phyloP scores from a whole-genome alignment of 2,888 invertebrate genomes.

The Myopa tessellatipennis region DNA sequence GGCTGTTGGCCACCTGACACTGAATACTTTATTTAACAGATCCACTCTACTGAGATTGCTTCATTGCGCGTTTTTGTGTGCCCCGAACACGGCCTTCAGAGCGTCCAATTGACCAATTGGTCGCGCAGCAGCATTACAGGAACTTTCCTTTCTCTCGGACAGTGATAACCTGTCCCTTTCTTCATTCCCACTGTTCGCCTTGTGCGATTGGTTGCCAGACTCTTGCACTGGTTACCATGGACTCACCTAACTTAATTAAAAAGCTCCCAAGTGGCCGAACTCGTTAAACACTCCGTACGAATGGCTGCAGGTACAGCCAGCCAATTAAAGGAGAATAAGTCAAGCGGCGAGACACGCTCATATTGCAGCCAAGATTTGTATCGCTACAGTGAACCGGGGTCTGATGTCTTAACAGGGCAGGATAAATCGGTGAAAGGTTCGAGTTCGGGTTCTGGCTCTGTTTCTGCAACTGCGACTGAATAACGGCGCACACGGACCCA shows the following conservation, averaged over 20 bases:
- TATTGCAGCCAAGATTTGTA: background rate
- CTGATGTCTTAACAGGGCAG: background rate
- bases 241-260: background rate
- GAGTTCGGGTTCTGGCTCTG: background rate
- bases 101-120: no score
- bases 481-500: background rate
- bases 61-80: no score
- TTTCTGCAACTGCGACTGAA: background rate
- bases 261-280: background rate
- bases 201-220: no score
- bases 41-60: no score
- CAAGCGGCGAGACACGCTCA: background rate
- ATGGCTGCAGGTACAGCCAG: background rate
- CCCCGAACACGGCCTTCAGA: no score
- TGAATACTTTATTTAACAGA: no score
- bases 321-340: background rate
- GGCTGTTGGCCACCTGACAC: no score
- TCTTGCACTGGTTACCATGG: background rate
- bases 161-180: no score
- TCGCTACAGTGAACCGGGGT: background rate
- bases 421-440: constrained; percentile 10
- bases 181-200: background rate
- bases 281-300: no score
- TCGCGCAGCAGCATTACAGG: no score
- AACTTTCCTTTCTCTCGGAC: no score